Evolutionary conservation across 2,797 vertebrate genomes (phyloP), one percentile per base, ranked within the genome.

Genomic region (Poecilia wingei): DNA sequence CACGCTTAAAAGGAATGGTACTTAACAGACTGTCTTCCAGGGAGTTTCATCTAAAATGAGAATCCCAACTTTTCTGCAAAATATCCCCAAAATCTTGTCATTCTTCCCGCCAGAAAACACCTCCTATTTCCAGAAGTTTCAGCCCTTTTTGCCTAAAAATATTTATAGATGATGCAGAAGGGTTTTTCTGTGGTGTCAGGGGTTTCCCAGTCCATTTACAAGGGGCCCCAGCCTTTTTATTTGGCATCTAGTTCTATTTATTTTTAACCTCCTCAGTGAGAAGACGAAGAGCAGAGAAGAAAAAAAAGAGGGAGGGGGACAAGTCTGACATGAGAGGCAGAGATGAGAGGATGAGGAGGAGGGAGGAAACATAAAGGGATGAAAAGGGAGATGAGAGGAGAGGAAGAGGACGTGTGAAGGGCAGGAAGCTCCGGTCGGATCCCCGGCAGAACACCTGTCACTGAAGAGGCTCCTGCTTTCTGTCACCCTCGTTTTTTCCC

Each of bases 391-490:
- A 81, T 71, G 72, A 79, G 79, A 80, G 41, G 68, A 77, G 75
- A 74, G 89, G 90, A 90, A 88, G 91, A 87, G 91, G 92, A 92
- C 78, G 85, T 79, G 73, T 82, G 87, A 90, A 89, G 82, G 93
- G 92, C 92, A 94, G 93, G 94, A 95, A 94, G 93, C 92, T 88
- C 89, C 86, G 90, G 91, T 91, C 77, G 61, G 82, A 85, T 87
- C 66, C 87, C 86, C 83, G 84, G 86, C 90, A 80, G 84, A 94
- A 93, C 93, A 95, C 92, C 94, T 95, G 94, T 93, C 94, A 94
- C 84, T 82, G 90, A 93, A 90, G 91, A 89, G 92, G 89, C 93
- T 93, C 89, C 94, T 95, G 94, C 93, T 92, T 90, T 91, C 90
- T 86, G 82, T 90, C 90, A 88, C 79, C 46, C 25, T 85, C 84